phyloP scores from a whole-genome alignment of 2,888 invertebrate species.

The Acronicta psi region DNA sequence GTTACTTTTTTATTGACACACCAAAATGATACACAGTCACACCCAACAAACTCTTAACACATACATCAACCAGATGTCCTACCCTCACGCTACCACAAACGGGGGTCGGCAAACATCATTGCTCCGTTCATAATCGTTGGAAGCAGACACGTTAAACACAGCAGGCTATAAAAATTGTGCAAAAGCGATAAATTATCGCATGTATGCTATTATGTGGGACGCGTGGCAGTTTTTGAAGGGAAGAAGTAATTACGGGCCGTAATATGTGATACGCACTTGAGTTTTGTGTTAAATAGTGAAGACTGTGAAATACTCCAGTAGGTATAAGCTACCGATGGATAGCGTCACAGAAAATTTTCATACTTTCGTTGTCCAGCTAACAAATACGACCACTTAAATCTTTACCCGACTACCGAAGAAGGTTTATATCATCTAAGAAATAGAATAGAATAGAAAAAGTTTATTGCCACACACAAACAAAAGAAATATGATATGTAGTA shows the following conservation, averaged over 20 bases:
- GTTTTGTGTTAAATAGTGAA: conserved; percentile 40
- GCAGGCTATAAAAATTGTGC: conserved; percentile 83
- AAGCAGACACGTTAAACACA: conserved; percentile 84
- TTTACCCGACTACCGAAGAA: no score
- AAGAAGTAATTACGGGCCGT: conserved; percentile 44
- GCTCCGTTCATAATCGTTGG: conserved; percentile 80
- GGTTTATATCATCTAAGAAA: no score
- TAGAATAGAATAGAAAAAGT: no score
- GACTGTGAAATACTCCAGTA: conserved; percentile 9
- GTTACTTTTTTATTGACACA: conserved; percentile 14
- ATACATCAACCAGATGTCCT: conserved; percentile 40
- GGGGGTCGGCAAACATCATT: conserved; percentile 76
- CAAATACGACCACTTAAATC: no score
- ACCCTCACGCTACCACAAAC: conserved; percentile 58
- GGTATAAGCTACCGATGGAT: no score
- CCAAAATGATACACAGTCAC: conserved; percentile 36
- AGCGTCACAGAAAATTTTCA: no score
- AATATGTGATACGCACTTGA: conserved; percentile 41
- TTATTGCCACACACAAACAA: no score
- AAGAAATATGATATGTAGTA: no score
- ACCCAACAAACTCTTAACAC: conserved; percentile 28
- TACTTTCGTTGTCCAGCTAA: no score
- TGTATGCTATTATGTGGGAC: conserved; percentile 77
- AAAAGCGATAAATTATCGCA: conserved; percentile 81
- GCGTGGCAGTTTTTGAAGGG: conserved; percentile 46